Conservation (phyloP, 2,797 vertebrate species). For the Hozukius guyotensis region DNA sequence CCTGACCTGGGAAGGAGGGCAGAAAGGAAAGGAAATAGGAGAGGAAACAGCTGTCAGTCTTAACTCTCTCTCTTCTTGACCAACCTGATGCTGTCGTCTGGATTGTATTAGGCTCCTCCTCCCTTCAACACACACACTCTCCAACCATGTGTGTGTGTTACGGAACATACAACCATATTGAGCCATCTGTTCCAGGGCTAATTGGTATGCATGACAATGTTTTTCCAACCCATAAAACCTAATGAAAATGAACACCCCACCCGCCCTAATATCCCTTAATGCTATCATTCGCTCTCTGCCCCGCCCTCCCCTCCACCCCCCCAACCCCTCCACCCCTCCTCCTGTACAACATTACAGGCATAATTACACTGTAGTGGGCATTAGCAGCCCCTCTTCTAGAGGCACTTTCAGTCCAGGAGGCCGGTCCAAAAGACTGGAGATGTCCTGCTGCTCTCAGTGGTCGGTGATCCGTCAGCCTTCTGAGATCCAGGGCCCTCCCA, state of each 20-base stretch:
- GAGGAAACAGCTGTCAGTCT: slow-evolving; percentile 39
- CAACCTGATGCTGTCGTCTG: slow-evolving; percentile 21
- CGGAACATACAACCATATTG: slow-evolving; percentile 60
- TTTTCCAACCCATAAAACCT: slow-evolving; percentile 80
- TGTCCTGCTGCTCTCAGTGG: slow-evolving; percentile 21
- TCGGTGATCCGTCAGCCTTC: slow-evolving; percentile 12
- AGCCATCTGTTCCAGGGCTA: slow-evolving; percentile 81
- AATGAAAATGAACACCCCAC: slow-evolving; percentile 79
- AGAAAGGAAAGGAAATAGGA: neutral
- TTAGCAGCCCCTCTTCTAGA: slow-evolving; percentile 11
- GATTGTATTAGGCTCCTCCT: slow-evolving; percentile 26
- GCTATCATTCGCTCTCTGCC: slow-evolving; percentile 45
- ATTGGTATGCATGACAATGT: slow-evolving; percentile 80
- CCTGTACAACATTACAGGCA: slow-evolving; percentile 54
- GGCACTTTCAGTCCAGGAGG: slow-evolving; percentile 20
- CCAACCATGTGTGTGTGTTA: slow-evolving; percentile 21
- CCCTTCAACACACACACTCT: slow-evolving; percentile 8
- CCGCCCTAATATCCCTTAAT: slow-evolving; percentile 75
- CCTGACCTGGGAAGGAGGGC: slow-evolving; percentile 48
- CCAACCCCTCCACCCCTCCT: slow-evolving; percentile 15
- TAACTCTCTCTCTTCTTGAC: slow-evolving; percentile 35
- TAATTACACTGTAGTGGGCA: slow-evolving; percentile 57
- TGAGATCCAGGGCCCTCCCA: neutral
- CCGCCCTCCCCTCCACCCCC: slow-evolving; percentile 7
- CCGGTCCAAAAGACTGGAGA: slow-evolving; percentile 16